Percentiles rank a stretch among this genome's conserved stretches.
Evolutionary conservation across 1,140 invertebrate genomes (phyloP).

Genomic region (Aethina tumida): DNA sequence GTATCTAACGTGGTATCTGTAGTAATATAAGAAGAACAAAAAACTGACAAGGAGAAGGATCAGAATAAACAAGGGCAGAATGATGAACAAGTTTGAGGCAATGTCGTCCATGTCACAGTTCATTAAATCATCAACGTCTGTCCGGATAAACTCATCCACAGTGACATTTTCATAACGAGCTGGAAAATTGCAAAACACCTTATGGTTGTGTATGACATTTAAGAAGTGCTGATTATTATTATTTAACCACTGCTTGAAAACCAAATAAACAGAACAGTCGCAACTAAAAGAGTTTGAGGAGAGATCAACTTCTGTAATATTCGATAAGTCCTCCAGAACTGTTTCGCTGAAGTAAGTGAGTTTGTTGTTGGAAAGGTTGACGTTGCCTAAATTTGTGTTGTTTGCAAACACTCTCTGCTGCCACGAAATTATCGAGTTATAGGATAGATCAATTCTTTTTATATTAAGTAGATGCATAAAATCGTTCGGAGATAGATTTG

Average conservation of each 20-base stretch:
- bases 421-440: constrained; percentile 42
- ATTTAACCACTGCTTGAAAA: constrained; percentile 34
- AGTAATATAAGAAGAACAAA: constrained; percentile 17
- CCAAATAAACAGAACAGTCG: constrained; percentile 39
- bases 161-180: constrained; percentile 13
- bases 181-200: constrained; percentile 13
- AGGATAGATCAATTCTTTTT: constrained; percentile 38
- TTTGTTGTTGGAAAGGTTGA: constrained; percentile 42
- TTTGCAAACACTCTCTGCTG: constrained; percentile 38
- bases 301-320: constrained; percentile 38
- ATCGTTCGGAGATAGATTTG: constrained; percentile 33
- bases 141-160: constrained; percentile 11
- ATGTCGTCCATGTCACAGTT: constrained; percentile 8
- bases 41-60: constrained; percentile 8
- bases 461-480: constrained; percentile 38
- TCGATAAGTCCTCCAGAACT: constrained; percentile 45
- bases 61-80: constrained; percentile 10
- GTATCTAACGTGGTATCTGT: constrained; percentile 39
- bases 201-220: constrained; percentile 12
- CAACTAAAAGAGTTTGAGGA: constrained; percentile 44
- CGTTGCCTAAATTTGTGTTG: constrained; percentile 28
- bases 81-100: constrained; percentile 5
- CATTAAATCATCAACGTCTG: constrained; percentile 1
- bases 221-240: constrained; percentile 7
- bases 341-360: constrained; percentile 41